Conservation (phyloP, 2,888 invertebrate species). For the Drosophila nr. medialis region DNA sequence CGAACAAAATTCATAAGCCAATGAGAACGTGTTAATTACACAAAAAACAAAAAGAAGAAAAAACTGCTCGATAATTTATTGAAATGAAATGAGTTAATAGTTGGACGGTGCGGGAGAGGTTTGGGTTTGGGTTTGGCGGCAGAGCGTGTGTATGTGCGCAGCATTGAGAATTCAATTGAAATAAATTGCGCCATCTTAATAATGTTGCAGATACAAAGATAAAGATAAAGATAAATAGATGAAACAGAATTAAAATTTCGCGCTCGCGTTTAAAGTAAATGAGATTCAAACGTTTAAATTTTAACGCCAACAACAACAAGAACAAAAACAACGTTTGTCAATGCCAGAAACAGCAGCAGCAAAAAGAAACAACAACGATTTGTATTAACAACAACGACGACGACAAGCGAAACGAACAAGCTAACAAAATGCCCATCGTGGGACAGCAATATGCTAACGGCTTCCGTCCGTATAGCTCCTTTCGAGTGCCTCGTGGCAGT, state of each 20-base stretch:
- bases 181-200: slow-evolving; percentile 36
- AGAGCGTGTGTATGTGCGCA: slow-evolving; percentile 57
- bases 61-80: slow-evolving; percentile 60
- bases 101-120: neutral
- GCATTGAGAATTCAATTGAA: slow-evolving; percentile 66
- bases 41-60: slow-evolving; percentile 14
- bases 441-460: slow-evolving; percentile 81
- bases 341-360: slow-evolving; percentile 21
- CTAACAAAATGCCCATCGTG: slow-evolving; percentile 83
- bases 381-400: slow-evolving; percentile 49
- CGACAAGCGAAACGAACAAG: slow-evolving; percentile 45
- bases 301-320: slow-evolving; percentile 55
- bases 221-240: slow-evolving; percentile 44
- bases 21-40: slow-evolving; percentile 76
- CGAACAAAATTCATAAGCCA: slow-evolving; percentile 53
- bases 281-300: slow-evolving; percentile 66
- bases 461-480: slow-evolving; percentile 84
- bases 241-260: slow-evolving; percentile 58
- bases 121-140: slow-evolving; percentile 32
- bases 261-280: slow-evolving; percentile 77
- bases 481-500: slow-evolving; percentile 81
- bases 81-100: slow-evolving; percentile 36
- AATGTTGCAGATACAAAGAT: slow-evolving; percentile 53
- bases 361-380: slow-evolving; percentile 22
- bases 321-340: slow-evolving; percentile 22